Evolutionary conservation across 1,140 invertebrate species (phyloP), one percentile per base, ranked within the genome.

Genomic region (Ceratina japonica): DNA sequence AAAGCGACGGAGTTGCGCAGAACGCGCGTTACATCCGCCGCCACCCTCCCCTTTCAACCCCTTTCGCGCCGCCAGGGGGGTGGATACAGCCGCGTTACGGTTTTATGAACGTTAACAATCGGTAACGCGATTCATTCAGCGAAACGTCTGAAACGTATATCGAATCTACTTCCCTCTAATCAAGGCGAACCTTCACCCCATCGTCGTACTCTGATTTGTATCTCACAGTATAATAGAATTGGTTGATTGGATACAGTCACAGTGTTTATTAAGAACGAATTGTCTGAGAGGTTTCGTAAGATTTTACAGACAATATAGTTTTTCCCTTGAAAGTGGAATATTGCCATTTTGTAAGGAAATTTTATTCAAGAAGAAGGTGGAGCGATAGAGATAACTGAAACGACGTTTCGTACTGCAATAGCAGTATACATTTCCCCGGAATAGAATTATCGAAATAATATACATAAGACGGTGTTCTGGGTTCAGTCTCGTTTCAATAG

Each of bases 1-100:
- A 62, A 78, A 81, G 27, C 13, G 12, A 22, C 54, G 71, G 70
- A 73, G 80, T 70, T 84, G 84, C 83, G 84, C 83, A 84, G 79
- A 69, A 61, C 27, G 81, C 31, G n/a, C 13, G 18, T 7, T 59
- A 22, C 56, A n/a, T 22, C 12, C 31, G 22, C 24, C 18, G 10
- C 52, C 18, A 22, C 37, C 37, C 63, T 27, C n/a, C n/a, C 4
- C 7, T 8, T n/a, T n/a, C 3, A 13, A 56, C 16, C 64, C 44
- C n/a, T 31, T 44, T 12, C 18, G 16, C 2, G 20, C 51, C 2
- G 37, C 2, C 22, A 20, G 22, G 65, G 73, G 75, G 65, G 13
- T 4, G 75, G 65, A 44, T 10, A 10, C 54, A 69, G 49, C 12
- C 72, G 51, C 69, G 59, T 63, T 27, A 16, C 31, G 31, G 61